Conservation (phyloP, 1,140 invertebrate species). For the Micrasema minimum region DNA sequence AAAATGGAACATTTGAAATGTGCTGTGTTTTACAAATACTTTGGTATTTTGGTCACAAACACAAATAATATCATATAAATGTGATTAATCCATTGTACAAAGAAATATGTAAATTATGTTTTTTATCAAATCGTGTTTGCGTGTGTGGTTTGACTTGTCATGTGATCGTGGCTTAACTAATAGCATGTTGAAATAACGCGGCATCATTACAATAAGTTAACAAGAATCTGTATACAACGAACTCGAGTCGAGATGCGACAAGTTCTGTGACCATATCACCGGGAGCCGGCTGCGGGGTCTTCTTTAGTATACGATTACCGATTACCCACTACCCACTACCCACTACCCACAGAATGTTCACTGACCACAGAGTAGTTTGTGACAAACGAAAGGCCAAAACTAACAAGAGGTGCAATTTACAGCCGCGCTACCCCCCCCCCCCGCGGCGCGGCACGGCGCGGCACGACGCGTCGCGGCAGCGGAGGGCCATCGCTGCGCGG, state of each 20-base stretch:
- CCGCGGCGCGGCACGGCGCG: too few species aligned
- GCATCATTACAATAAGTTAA: conserved; percentile 43
- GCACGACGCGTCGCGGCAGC: too few species aligned
- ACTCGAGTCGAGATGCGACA: conserved; percentile 15
- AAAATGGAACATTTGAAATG: conserved; percentile 28
- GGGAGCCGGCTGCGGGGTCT: conserved; percentile 22
- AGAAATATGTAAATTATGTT: conserved; percentile 51
- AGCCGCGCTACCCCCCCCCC: too few species aligned
- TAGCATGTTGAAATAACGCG: conserved; percentile 51
- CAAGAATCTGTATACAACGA: conserved; percentile 50
- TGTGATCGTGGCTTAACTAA: conserved; percentile 54
- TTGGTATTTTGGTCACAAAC: conserved; percentile 38
- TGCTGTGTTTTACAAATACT: conserved; percentile 24
- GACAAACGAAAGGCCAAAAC: conserved; percentile 35
- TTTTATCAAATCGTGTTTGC: conserved; percentile 53
- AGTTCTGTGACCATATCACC: conserved; percentile 6
- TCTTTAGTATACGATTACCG: conserved; percentile 41
- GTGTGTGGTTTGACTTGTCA: conserved; percentile 53
- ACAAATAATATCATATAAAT: conserved; percentile 35
- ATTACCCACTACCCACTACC: too few species aligned
- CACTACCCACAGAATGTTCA: background rate
- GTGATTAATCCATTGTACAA: conserved; percentile 52
- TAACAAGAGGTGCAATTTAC: conserved; percentile 52
- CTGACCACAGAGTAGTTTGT: conserved; percentile 1
- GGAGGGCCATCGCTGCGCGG: conserved; percentile 54